Evolutionary conservation across 30 jellyfish, hydroid and myxozoan genomes (phyloP).

Genomic region (Hydra vulgaris): DNA sequence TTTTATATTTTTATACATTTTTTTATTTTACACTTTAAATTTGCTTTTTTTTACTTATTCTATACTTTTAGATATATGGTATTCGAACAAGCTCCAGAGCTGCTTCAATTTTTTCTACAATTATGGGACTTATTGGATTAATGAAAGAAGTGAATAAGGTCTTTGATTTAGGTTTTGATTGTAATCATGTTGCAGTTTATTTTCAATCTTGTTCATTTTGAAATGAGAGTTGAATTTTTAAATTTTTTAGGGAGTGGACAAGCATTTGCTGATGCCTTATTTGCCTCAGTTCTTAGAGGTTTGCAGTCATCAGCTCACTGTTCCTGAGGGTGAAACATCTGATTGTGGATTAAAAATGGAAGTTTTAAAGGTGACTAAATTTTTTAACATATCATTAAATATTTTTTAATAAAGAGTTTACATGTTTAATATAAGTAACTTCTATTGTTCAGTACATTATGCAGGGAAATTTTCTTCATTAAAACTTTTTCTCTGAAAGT

Average conservation of each 20-base stretch:
- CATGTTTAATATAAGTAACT: not conserved
- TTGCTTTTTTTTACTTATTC: not conserved
- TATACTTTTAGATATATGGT: slow-evolving; percentile 38
- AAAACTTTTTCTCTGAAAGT: no score
- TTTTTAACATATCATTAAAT: not conserved
- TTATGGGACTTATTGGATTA: slow-evolving; percentile 66
- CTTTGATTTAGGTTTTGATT: not conserved
- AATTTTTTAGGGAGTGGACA: slow-evolving; percentile 55
- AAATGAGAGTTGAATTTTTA: no score
- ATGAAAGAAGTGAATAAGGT: slow-evolving; percentile 89
- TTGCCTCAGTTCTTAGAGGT: slow-evolving; percentile 55
- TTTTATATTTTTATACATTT: no score
- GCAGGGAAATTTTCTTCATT: no score
- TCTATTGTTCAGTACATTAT: no score
- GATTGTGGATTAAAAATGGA: slow-evolving; percentile 95
- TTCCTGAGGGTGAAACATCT: slow-evolving; percentile 70
- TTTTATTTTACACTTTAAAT: no score
- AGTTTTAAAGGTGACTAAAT: slow-evolving; percentile 48
- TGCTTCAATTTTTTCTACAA: slow-evolving; percentile 60
- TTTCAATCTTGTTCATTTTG: not conserved
- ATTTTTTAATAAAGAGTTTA: not conserved
- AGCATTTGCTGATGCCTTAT: slow-evolving; percentile 62
- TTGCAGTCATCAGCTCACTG: slow-evolving; percentile 46
- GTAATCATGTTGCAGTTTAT: no score
- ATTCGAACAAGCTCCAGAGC: slow-evolving; percentile 81